Evolutionary conservation across 2,113 vertebrate genomes (phyloP).

Genomic region (Ibidorhyncha struthersii): DNA sequence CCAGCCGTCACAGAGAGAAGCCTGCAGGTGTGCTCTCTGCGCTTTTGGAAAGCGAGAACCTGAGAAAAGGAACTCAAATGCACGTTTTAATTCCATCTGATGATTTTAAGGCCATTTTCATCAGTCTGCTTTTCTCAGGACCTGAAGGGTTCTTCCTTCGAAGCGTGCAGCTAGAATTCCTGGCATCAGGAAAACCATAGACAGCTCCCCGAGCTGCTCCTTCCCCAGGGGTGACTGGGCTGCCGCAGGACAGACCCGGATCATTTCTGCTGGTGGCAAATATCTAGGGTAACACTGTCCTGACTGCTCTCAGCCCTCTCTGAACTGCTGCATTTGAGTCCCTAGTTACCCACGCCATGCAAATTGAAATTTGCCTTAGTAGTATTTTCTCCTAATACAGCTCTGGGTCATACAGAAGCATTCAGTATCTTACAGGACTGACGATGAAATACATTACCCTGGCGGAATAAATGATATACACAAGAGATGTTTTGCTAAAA

Average conservation of each 20-base stretch:
- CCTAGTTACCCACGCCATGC: background rate
- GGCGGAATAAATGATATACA: background rate
- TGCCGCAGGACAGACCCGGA: fast-evolving
- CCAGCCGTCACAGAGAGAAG: background rate
- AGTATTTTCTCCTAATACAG: background rate
- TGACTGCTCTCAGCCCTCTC: fast-evolving
- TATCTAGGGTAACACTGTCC: background rate
- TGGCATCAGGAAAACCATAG: background rate
- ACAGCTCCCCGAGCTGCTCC: background rate
- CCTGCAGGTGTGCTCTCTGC: background rate
- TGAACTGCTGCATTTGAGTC: background rate
- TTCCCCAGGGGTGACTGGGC: background rate
- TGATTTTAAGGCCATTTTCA: background rate
- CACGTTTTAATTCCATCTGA: background rate
- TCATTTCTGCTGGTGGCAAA: background rate
- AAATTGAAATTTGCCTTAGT: background rate
- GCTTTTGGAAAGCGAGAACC: background rate
- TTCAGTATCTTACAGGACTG: background rate
- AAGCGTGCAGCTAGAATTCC: background rate
- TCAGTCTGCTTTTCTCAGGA: background rate
- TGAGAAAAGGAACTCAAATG: background rate
- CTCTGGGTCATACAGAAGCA: background rate
- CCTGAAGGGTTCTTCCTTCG: background rate
- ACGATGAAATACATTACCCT: background rate
- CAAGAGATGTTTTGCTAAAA: background rate